Percentiles rank a stretch among this genome's conserved stretches.
phyloP scores from a whole-genome alignment of 2,888 invertebrate genomes.

The Lasioglossum leucozonium region DNA sequence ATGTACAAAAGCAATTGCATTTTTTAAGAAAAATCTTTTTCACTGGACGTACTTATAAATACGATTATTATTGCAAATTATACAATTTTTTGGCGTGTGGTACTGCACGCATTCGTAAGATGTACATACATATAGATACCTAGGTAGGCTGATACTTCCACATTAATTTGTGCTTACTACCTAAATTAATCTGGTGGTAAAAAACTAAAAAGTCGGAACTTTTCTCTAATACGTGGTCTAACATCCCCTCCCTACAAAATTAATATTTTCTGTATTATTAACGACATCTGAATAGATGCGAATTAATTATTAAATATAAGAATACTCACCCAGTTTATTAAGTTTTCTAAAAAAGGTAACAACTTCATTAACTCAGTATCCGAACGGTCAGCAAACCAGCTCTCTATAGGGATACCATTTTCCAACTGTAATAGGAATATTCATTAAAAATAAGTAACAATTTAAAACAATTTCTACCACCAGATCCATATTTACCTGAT shows the following conservation, averaged over 20 bases:
- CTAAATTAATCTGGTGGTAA: slow-evolving; percentile 91
- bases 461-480: neutral
- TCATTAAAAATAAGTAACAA: slow-evolving; percentile 15
- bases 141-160: slow-evolving; percentile 46
- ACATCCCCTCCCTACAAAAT: slow-evolving; percentile 94
- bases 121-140: slow-evolving; percentile 60
- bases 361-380: slow-evolving; percentile 96
- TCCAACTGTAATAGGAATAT: slow-evolving; percentile 88
- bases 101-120: slow-evolving; percentile 49
- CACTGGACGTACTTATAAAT: slow-evolving; percentile 28
- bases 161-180: slow-evolving; percentile 55
- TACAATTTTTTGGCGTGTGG: slow-evolving; percentile 20
- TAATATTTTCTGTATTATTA: slow-evolving; percentile 16
- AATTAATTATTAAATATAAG: slow-evolving; percentile 16
- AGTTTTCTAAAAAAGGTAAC: slow-evolving; percentile 95
- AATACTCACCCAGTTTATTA: slow-evolving; percentile 90
- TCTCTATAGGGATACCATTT: slow-evolving; percentile 98
- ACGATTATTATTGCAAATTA: slow-evolving; percentile 44
- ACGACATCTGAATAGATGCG: neutral
- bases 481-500: slow-evolving; percentile 87
- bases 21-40: slow-evolving; percentile 17
- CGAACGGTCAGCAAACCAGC: slow-evolving; percentile 96
- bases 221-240: slow-evolving; percentile 95
- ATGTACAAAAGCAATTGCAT: slow-evolving; percentile 10
- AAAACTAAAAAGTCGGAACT: slow-evolving; percentile 95